Base-by-base conservation (phyloP, 2,888 invertebrate species). In the Calliscelio sp. region DNA sequence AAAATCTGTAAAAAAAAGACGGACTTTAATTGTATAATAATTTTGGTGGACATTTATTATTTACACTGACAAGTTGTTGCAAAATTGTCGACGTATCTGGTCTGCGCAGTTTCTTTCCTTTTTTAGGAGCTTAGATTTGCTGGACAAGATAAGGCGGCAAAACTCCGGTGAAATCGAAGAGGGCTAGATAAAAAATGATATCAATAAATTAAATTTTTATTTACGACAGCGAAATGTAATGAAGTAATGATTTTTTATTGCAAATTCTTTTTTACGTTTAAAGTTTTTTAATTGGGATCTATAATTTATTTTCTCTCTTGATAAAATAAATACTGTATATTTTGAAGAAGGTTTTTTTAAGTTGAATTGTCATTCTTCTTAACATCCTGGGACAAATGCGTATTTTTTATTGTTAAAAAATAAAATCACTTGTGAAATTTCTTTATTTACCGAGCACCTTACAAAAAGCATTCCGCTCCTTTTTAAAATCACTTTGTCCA, bases 71-170 rank as follows among this genome's bases (percentile, higher is more conserved):
- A 35, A 18, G 55, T 38, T 85, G 22, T 73, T 41, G 49, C 41
- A 32, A 35, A 32, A 68, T 68, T 75, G 61, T 68, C 28, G 55
- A 59, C 66, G 46, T 73, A 74, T 74, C 71, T 51, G 66, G 46
- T 71, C 66, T 80, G 71, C 24, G 16, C 20, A 32, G 18, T 57
- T 1, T 61, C 55, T 55, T 57, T 81, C 46, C 49, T 80, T 81
- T 85, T 81, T 77, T 79, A 86, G 86, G 85, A 87, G 87, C 86
- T 88, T 86, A 89, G 90, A 91, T 89, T 87, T 79, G 84, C 71
- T 77, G 87, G 86, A 87, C 81, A 59, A 87, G 90, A 90, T 89
- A 90, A 89, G 86, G 77, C 38, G 71, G 85, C 85, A 87, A 86
- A 86, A 79, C 84, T 86, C 79, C 59, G 85, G 86, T 87, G 85